Conservation (phyloP, 2,888 invertebrate species). For the Protodeltote pygarga region DNA sequence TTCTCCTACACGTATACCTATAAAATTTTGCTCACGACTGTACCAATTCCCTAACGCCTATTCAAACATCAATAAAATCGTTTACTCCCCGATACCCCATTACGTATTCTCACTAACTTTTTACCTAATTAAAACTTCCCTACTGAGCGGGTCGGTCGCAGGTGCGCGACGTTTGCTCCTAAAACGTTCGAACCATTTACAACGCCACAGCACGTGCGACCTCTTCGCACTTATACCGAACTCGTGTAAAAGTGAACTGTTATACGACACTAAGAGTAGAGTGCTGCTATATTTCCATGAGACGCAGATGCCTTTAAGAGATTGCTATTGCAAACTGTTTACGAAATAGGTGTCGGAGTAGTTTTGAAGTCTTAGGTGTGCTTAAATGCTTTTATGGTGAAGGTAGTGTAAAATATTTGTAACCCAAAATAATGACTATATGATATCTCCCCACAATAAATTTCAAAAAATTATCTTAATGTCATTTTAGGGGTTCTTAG, state of each 20-base stretch:
- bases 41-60: too few species aligned
- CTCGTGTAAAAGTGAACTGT: constrained; percentile 77
- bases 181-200: constrained; percentile 75
- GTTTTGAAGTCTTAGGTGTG: constrained; percentile 18
- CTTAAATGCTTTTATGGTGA: constrained; percentile 6
- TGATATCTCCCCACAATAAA: too few species aligned
- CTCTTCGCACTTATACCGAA: constrained; percentile 77
- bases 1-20: too few species aligned
- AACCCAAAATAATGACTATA: too few species aligned
- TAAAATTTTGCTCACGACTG: too few species aligned
- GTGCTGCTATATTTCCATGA: constrained; percentile 76
- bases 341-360: constrained; percentile 33
- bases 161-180: constrained; percentile 68
- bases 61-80: constrained; percentile 28
- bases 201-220: constrained; percentile 70
- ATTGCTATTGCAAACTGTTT: constrained; percentile 48
- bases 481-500: too few species aligned
- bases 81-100: constrained; percentile 30
- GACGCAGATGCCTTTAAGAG: constrained; percentile 52
- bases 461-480: too few species aligned
- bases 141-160: constrained; percentile 61
- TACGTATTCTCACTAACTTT: constrained; percentile 46
- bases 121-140: constrained; percentile 66
- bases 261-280: constrained; percentile 60
- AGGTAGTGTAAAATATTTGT: constrained; percentile 16